Evolutionary conservation across 2,113 vertebrate species (phyloP), one percentile per base, ranked within the genome.

Genomic region (Globicephala melas): DNA sequence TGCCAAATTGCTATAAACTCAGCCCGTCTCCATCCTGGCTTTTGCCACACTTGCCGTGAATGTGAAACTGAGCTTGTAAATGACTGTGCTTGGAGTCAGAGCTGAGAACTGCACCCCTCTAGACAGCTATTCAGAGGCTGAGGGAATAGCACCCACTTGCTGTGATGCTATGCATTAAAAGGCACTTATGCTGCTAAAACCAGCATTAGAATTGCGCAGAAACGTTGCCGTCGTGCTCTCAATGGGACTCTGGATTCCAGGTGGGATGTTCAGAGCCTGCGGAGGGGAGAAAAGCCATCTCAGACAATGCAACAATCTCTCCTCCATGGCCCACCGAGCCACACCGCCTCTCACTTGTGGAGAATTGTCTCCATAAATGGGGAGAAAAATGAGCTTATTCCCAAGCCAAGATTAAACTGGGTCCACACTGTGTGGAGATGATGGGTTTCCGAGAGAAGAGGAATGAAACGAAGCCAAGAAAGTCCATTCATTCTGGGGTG

Each of bases 101-200:
- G 94, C 87, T 97, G 98, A 98, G 97, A 98, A 98, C 98, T 98
- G 96, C 97, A 71, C 97, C 95, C 97, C 98, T 98, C 96, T 92
- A 97, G 98, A 90, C 94, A 98, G 94, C 97, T 92, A 97, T 98
- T 98, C 94, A 74, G 85, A 65, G 84, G 53, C 87, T 95, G 93
- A 98, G 90, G 98, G 98, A 98, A 98, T 93, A 98, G 94, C 89
- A 58, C 65, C 55, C 2, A 1, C 96, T 97, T 12, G 68, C 95
- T 94, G 77, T 89, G 97, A 96, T 96, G 96, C 96, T 97, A 83
- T 96, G 97, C 94, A 88, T 98, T 98, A 97, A 98, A 98, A 97
- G 98, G 50, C 96, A 97, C 92, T 98, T 97, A 93, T 9, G 41
- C 88, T 89, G 96, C 97, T 97, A 98, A 98, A 98, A 87, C 74